Evolutionary conservation across 2,888 invertebrate species (phyloP), one percentile per base, ranked within the genome.

Genomic region (Tinea pellionella): DNA sequence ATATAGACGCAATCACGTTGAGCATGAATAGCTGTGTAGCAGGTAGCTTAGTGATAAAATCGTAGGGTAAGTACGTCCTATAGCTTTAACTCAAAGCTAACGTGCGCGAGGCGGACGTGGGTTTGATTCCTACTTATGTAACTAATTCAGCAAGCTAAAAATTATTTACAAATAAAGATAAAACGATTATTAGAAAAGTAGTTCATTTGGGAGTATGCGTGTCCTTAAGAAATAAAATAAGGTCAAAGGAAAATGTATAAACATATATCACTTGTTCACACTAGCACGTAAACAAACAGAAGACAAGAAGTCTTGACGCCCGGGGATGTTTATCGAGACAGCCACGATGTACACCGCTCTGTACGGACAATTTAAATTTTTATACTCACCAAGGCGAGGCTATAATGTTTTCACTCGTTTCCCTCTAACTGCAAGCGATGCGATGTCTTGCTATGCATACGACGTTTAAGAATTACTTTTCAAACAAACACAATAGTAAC

Each of bases 291-390:
- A 77, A 77, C 73, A 74, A 75, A 72, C 68, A 69, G 65, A 66
- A 64, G 64, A 65, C 43, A 61, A 60, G 65, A 66, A 66, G 68
- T 16, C 69, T 65, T 68, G 72, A 70, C 74, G 73, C 75, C 74
- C 76, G 74, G 75, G 76, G 78, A 79, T 79, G 75, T 78, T 80
- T 80, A 80, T 80, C 79, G 72, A 70, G 68, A 71, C 19, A 70
- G 66, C 68, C 68, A 68, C 76, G 68, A 77, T 59, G 2, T 59
- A 41, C 41, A 42, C 16, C 24, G 19, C 15, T 12, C 9, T 9
- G 15, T 42, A 16, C 59, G 13, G n/a, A 37, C 58, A 24, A 42
- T 59, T 59, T 59, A 41, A 59, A 42, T 42, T 59, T 59, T 59
- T 59, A 42, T 47, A 47, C 15, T 15, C 47, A 47, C 15, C 47